A percentile compares a stretch with the other conserved stretches of the same genome.
Evolutionary conservation across 2,113 vertebrate genomes (phyloP).

Genomic region (Melanocharis versteri): DNA sequence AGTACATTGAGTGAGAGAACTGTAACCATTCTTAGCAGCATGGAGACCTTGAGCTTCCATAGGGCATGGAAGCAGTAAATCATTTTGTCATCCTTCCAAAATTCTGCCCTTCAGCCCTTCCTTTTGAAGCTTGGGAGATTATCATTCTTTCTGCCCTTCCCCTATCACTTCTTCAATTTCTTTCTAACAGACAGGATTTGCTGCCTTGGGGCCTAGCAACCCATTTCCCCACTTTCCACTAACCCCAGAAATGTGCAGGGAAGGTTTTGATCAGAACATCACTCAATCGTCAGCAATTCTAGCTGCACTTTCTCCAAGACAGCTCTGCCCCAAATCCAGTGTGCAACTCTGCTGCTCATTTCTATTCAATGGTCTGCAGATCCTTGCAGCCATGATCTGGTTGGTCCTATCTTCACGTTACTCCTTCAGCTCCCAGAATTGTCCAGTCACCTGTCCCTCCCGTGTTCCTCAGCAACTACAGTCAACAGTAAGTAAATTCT

Average conservation of each 20-base stretch:
- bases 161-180: background rate
- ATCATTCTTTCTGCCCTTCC: background rate
- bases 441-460: background rate
- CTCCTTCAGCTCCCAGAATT: background rate
- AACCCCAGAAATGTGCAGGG: background rate
- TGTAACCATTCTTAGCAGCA: conserved; percentile 2
- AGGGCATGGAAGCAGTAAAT: background rate
- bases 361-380: background rate
- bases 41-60: background rate
- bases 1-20: background rate
- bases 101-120: background rate
- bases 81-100: background rate
- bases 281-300: background rate
- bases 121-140: background rate
- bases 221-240: background rate
- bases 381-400: background rate
- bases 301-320: background rate
- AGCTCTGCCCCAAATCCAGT: background rate
- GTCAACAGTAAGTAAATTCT: background rate
- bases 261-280: background rate
- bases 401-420: background rate
- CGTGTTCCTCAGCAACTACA: background rate
- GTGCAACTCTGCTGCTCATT: background rate
- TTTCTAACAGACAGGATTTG: background rate
- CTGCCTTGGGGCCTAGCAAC: background rate